A percentile compares a stretch with the other conserved stretches of the same genome.
phyloP scores from a whole-genome alignment of 2,888 invertebrate species.

The Deladenus siricidicola region DNA sequence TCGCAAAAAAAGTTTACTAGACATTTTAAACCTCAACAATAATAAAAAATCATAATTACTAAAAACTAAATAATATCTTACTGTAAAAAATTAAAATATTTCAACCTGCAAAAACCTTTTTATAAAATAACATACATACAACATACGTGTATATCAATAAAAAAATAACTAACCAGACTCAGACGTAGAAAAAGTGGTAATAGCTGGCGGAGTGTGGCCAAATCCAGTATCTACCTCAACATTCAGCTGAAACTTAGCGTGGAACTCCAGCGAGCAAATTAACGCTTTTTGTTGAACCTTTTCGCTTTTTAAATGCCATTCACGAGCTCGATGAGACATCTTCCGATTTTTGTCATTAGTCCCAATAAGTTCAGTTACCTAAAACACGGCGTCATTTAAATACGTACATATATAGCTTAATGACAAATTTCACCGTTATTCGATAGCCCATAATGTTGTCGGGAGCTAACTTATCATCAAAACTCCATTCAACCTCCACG shows the following conservation, averaged over 20 bases:
- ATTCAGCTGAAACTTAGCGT: conserved; percentile 34
- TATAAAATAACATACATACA: too few species aligned
- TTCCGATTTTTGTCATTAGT: background rate
- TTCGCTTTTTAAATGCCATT: conserved; percentile 35
- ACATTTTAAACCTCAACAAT: too few species aligned
- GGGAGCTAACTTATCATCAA: conserved; percentile 10
- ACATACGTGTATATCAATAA: too few species aligned
- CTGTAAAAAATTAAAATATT: conserved; percentile 11
- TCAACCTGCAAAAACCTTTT: conserved; percentile 8
- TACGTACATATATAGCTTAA: background rate
- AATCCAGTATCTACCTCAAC: conserved; percentile 43
- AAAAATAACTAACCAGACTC: conserved; percentile 25
- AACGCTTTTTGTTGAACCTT: conserved; percentile 9
- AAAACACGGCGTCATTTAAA: too few species aligned
- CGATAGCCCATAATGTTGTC: conserved; percentile 29
- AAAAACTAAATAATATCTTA: too few species aligned
- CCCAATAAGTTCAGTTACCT: conserved; percentile 6
- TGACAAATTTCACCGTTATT: conserved; percentile 27
- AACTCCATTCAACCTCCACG: conserved; percentile 34
- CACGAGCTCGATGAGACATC: conserved; percentile 10
- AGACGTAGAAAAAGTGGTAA: conserved; percentile 38
- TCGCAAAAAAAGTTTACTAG: too few species aligned
- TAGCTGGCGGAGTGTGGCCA: conserved; percentile 40
- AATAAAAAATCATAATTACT: too few species aligned
- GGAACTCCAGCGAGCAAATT: conserved; percentile 36